Base-by-base conservation (phyloP, 1,140 invertebrate species). In the Euura saliciscinereae region DNA sequence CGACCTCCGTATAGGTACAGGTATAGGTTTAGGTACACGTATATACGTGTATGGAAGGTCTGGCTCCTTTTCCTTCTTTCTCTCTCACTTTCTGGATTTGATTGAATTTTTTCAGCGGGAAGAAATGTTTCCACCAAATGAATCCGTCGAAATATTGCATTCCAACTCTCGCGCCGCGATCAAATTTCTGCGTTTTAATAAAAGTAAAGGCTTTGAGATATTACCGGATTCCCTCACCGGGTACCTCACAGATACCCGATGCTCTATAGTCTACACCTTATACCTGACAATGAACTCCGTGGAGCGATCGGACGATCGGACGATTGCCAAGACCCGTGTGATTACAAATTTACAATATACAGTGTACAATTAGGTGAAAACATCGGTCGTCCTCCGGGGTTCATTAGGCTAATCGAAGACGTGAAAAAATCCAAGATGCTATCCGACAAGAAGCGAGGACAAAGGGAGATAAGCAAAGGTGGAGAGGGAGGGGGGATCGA, bases 141-240 rank as follows among this genome's bases (percentile, higher is more conserved):
- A 87, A 87, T 87, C 82, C 85, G 84, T 86, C 84, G 85, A 87
- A 87, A 87, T 87, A 87, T 87, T 87, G 85, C 86, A 87, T 87
- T 87, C 85, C 85, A 81, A 83, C 82, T 85, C 85, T 77, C 77
- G 79, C 82, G 80, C 28, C 28, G 28, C 82, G 80, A 81, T 82
- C 82, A 79, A 81, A 85, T 84, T 86, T 86, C 84, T 86, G 86
- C 79, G 78, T 59, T 84, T 86, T 85, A 86, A 85, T 86, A 87
- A 86, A 85, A 84, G 80, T 28, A 28, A 28, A 28, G 28, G 28
- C 28, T 28, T 28, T 28, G 28, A 28, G 28, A 28, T 28, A 28
- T 28, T 28, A 28, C 28, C 28, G 28, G 28, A 28, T 28, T 28
- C 28, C 28, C 28, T 28, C 1, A 28, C 28, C 28, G 28, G 28